phyloP scores from a whole-genome alignment of 2,113 vertebrate species.

The Seriola dumerili region DNA sequence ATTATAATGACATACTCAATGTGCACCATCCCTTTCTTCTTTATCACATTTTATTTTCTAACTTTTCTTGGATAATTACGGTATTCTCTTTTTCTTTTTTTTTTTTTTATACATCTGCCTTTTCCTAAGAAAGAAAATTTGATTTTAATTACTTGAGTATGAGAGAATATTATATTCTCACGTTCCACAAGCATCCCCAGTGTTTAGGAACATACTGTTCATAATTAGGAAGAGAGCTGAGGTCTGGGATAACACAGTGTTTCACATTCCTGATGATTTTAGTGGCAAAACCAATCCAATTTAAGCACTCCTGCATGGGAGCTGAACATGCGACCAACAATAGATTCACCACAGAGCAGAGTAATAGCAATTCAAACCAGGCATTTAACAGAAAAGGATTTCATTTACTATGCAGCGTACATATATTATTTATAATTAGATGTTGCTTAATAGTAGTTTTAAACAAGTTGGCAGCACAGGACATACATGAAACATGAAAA shows the following conservation, averaged over 20 bases:
- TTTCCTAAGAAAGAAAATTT: not conserved
- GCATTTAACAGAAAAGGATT: not conserved
- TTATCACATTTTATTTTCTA: constrained; percentile 18
- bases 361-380: not conserved
- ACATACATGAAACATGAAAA: not conserved
- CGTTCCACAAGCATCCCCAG: constrained; percentile 7
- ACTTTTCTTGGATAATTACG: not conserved
- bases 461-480: not conserved
- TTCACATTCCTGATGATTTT: constrained; percentile 31
- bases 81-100: no score
- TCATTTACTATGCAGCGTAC: constrained; percentile 11
- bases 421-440: constrained; percentile 13
- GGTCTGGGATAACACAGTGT: constrained; percentile 26
- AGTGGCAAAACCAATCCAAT: constrained; percentile 4
- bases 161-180: constrained; percentile 16
- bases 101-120: not conserved
- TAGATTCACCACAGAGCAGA: constrained; percentile 7
- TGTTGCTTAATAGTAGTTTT: not conserved
- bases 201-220: constrained; percentile 18
- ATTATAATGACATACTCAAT: not conserved
- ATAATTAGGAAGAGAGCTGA: constrained; percentile 9
- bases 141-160: constrained; percentile 13
- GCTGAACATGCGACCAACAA: constrained; percentile 3
- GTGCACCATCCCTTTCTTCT: constrained; percentile 1
- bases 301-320: not conserved